Evolutionary conservation across 1,140 invertebrate species (phyloP), one percentile per base, ranked within the genome.

Genomic region (Pygmarrhopalites habei): DNA sequence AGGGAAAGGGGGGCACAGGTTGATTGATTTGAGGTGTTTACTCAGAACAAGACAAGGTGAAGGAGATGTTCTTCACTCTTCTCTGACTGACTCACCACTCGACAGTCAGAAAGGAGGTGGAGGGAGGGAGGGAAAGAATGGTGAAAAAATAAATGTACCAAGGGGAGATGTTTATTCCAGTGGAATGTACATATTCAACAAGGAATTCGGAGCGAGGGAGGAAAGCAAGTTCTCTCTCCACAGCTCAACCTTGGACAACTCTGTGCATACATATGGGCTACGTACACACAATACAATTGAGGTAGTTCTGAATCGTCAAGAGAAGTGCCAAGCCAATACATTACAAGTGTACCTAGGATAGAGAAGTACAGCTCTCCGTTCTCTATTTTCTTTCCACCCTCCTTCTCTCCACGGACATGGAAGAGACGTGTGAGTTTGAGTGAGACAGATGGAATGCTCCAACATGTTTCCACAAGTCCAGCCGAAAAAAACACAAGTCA

Each of bases 1-100:
- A n/a, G n/a, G n/a, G n/a, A n/a, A n/a, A n/a, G n/a, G n/a, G n/a
- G n/a, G n/a, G n/a, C n/a, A n/a, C 15, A 15, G n/a, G 49, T 5
- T 52, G 49, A 52, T 52, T 52, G 49, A 52, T 52, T 52, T 52
- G 49, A 52, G 49, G 49, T 52, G 25, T 52, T 52, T 52, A 52
- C 49, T 52, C 25, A 26, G 14, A 52, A 52, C 14, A 52, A 26
- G 49, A 52, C 5, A 52, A 52, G 49, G 49, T 52, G 49, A 52
- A 52, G 49, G 14, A 52, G 10, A 26, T 35, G 32, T 35, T 35
- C 32, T 35, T 35, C 49, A n/a, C 25, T 52, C 49, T 52, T 52
- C 49, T 19, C 49, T 52, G 25, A 7, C 49, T 52, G 49, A 52
- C 49, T 52, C 49, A 52, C 49, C 49, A 52, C 25, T 52, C 28